phyloP scores from a whole-genome alignment of 2,888 invertebrate species.

The Epistrophella euchroma region DNA sequence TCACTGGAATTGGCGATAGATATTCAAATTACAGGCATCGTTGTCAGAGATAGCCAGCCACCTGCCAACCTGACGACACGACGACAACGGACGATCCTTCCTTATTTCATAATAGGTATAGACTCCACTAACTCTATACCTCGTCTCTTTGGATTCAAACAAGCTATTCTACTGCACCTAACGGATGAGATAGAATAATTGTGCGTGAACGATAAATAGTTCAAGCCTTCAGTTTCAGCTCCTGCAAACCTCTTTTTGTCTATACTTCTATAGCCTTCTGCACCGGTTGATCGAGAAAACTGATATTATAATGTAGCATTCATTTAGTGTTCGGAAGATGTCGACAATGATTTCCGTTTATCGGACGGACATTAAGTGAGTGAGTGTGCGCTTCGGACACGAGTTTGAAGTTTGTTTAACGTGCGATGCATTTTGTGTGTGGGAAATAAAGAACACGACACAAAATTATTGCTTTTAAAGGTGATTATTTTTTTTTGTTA shows the following conservation, averaged over 20 bases:
- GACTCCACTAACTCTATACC: constrained; percentile 23
- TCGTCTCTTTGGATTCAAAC: background rate
- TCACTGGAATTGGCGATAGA: constrained; percentile 35
- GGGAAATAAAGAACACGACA: constrained; percentile 19
- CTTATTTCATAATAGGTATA: constrained; percentile 71
- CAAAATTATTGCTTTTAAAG: background rate
- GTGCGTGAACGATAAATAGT: constrained; percentile 64
- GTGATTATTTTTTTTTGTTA: background rate
- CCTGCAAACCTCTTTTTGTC: background rate
- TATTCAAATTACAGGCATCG: constrained; percentile 66
- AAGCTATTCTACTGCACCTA: constrained; percentile 27
- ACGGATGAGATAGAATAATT: constrained; percentile 61
- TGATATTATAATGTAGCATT: constrained; percentile 23
- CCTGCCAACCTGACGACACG: constrained; percentile 50
- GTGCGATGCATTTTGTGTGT: background rate
- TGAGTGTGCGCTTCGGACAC: constrained; percentile 17
- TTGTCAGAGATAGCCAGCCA: constrained; percentile 35
- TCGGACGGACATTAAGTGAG: constrained; percentile 35
- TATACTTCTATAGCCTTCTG: background rate
- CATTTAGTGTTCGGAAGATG: constrained; percentile 23
- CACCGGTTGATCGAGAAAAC: constrained; percentile 22
- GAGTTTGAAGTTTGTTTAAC: constrained; percentile 10
- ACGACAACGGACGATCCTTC: constrained; percentile 30
- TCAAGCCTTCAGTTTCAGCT: constrained; percentile 29
- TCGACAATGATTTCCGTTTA: constrained; percentile 41